A percentile compares a stretch with the other conserved stretches of the same genome.
These are phyloP conservation scores for Ips typographus DNA, from an alignment of 1,140 invertebrate genomes.

Conservation along the genomic window DNA sequence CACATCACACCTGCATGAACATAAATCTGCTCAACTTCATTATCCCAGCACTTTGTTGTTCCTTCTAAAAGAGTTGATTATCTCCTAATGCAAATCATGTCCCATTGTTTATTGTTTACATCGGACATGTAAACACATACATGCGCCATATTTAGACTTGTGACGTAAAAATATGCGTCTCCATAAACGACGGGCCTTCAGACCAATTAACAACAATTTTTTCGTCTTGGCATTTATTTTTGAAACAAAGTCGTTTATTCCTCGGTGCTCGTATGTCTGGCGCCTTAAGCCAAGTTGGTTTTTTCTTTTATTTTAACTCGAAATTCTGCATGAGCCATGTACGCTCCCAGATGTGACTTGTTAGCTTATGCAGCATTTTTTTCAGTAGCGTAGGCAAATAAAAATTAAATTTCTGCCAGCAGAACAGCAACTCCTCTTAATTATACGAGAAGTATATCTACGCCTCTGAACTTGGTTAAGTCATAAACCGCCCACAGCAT, in stretches of 20 bases:
- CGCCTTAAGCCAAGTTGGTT: neutral
- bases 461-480: too few relatives aligned
- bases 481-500: too few relatives aligned
- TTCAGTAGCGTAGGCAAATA: neutral
- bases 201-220: neutral
- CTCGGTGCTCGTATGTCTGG: neutral
- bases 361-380: neutral
- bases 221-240: neutral
- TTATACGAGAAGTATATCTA: too few relatives aligned
- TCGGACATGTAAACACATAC: neutral
- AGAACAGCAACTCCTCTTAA: too few relatives aligned
- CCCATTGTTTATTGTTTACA: slow-evolving; percentile 2
- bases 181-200: neutral
- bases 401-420: too few relatives aligned
- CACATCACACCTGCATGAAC: too few relatives aligned
- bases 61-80: neutral
- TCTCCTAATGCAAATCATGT: neutral
- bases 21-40: too few relatives aligned
- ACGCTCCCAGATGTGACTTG: neutral
- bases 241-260: neutral
- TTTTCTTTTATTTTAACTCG: neutral
- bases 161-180: neutral
- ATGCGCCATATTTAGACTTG: neutral
- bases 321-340: neutral
- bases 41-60: neutral